These are phyloP conservation scores for Protonemura montana DNA, from an alignment of 2,888 invertebrate genomes.

Conservation along the genomic window DNA sequence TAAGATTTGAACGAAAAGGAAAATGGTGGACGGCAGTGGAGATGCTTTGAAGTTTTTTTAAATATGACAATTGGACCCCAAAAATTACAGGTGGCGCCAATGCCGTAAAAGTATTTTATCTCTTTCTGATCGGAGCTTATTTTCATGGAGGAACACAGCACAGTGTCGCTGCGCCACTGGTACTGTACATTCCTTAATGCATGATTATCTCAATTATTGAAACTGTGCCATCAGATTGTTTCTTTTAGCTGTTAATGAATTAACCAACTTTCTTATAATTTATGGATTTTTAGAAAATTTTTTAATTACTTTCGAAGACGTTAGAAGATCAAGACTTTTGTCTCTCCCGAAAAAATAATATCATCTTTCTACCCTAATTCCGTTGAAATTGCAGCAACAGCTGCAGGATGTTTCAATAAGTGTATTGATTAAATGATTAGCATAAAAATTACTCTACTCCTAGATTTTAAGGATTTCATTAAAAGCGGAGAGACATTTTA, in stretches of 20 bases:
- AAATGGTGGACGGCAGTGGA: too few relatives aligned
- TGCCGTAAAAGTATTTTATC: too few relatives aligned
- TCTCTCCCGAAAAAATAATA: background rate
- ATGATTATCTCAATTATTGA: background rate
- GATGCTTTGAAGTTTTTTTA: too few relatives aligned
- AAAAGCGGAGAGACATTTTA: background rate
- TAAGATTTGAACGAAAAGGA: too few relatives aligned
- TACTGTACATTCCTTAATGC: too few relatives aligned
- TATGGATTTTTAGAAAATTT: background rate
- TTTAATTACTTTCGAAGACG: background rate
- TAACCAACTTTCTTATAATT: background rate
- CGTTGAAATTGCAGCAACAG: background rate
- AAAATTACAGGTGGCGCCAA: too few relatives aligned
- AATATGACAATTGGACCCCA: too few relatives aligned
- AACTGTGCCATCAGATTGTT: background rate
- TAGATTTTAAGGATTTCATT: background rate
- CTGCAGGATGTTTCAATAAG: background rate
- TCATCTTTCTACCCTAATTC: background rate
- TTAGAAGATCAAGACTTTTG: background rate
- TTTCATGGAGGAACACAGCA: too few relatives aligned
- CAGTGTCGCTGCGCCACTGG: too few relatives aligned
- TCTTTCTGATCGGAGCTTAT: too few relatives aligned
- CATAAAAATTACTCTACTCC: background rate
- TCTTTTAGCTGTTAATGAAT: background rate
- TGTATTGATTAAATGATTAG: constrained; percentile 7